Evolutionary conservation across 2,888 invertebrate genomes (phyloP), one percentile per base, ranked within the genome.

Genomic region (Ophion obscuratus): DNA sequence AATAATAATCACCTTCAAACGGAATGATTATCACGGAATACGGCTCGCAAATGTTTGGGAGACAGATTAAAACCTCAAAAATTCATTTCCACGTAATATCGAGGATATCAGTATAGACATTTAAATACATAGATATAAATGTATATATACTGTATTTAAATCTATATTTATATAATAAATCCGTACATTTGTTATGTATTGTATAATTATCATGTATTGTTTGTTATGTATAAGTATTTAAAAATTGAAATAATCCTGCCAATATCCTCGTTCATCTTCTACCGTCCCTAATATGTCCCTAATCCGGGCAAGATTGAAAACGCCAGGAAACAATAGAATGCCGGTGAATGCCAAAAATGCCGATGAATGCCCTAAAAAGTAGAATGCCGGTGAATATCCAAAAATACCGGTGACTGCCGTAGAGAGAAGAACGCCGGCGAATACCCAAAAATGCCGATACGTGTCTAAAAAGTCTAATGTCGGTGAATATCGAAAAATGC

Each of bases 1-100:
- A 40, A 73, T 73, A 73, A 59, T 73, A 31, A 73, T 73, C 36
- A n/a, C 59, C 17, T 59, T 61, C 61, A 36, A 73, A 73, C 70
- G 40, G 40, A 53, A 73, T 59, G n/a, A 7, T 61, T 59, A 17
- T 73, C n/a, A 61, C 61, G 73, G 73, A 17, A 73, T 61, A 61
- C 31, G 31, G 40, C n/a, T 73, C 10, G 59, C 73, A 31, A 73
- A 73, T 73, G 40, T 61, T 59, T 73, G 59, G 59, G 62, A 62
- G 27, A 62, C 62, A 9, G 62, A 24, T 62, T 62, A 24, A 62
- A 57, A 57, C 57, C 57, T 6, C 57, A 57, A 57, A 57, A 57
- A 57, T 17, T 57, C 6, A 57, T 57, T 57, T 57, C n/a, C 5
- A 57, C 57, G 57, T 57, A 57, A 57, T n/a, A 57, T 57, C 57